Evolutionary conservation across 92 coral and sea anemone species (phyloP).

Genomic region (Meandrina meandrites): DNA sequence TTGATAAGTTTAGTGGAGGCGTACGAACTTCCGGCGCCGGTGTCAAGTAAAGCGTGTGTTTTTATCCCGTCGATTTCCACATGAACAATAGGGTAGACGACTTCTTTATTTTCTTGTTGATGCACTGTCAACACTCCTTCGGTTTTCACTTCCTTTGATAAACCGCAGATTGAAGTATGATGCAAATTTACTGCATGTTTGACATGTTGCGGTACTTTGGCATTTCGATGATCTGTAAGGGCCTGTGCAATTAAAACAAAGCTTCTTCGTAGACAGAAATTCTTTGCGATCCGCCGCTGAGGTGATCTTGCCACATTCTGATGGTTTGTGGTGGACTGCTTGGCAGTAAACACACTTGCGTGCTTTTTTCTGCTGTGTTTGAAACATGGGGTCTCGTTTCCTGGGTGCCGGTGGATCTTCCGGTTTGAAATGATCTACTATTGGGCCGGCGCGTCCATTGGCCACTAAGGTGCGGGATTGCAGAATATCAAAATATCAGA

Average conservation of each 20-base stretch:
- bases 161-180: conserved; percentile 43
- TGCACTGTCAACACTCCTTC: conserved; percentile 42
- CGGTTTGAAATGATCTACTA: conserved; percentile 10
- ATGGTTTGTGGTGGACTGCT: conserved; percentile 42
- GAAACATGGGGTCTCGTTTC: conserved; percentile 33
- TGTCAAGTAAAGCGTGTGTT: conserved; percentile 44
- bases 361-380: conserved; percentile 40
- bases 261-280: conserved; percentile 30
- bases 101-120: conserved; percentile 25
- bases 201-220: conserved; percentile 50
- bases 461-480: no score
- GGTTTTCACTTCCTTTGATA: conserved; percentile 32
- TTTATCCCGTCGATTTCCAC: conserved; percentile 48
- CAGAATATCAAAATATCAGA: no score
- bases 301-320: conserved; percentile 32
- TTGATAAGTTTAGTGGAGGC: conserved; percentile 30
- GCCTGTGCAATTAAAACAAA: conserved; percentile 52
- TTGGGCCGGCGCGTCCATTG: conserved; percentile 57
- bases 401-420: conserved; percentile 17
- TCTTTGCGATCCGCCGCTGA: conserved; percentile 37
- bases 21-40: conserved; percentile 43
- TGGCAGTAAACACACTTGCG: conserved; percentile 57
- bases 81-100: conserved; percentile 32
- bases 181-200: conserved; percentile 26
- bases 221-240: conserved; percentile 36